Conservation (phyloP, 2,113 vertebrate genomes). For the Xenopus borealis region DNA sequence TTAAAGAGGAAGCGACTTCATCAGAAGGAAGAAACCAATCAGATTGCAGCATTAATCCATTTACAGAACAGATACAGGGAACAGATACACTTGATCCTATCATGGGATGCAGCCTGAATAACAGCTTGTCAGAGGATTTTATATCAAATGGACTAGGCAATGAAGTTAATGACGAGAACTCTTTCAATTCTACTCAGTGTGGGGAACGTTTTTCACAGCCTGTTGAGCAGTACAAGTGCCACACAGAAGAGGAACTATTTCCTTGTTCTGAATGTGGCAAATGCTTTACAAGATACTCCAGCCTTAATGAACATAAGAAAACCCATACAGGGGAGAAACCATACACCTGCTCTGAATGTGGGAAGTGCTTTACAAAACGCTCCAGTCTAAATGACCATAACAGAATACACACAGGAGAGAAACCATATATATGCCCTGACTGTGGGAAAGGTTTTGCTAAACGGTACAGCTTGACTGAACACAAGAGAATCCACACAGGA, state of each 20-base stretch:
- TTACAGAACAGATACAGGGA: no score
- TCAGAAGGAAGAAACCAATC: no score
- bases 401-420: constrained; percentile 56
- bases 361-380: constrained; percentile 56
- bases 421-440: constrained; percentile 40
- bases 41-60: no score
- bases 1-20: no score
- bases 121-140: no score
- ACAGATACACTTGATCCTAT: no score
- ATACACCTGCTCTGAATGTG: constrained; percentile 56
- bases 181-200: no score
- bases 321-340: constrained; percentile 45
- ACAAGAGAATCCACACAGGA: background rate
- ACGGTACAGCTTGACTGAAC: constrained; percentile 51
- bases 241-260: constrained; percentile 39
- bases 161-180: no score
- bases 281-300: constrained; percentile 58
- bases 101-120: no score
- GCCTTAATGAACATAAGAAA: constrained; percentile 44
- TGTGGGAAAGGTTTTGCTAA: constrained; percentile 55
- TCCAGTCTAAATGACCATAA: constrained; percentile 54
- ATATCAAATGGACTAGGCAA: no score
- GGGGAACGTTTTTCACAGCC: no score
- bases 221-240: constrained; percentile 11
- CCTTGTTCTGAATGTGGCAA: constrained; percentile 48